phyloP scores from a whole-genome alignment of 2,888 invertebrate species.

The Griposia aprilina region DNA sequence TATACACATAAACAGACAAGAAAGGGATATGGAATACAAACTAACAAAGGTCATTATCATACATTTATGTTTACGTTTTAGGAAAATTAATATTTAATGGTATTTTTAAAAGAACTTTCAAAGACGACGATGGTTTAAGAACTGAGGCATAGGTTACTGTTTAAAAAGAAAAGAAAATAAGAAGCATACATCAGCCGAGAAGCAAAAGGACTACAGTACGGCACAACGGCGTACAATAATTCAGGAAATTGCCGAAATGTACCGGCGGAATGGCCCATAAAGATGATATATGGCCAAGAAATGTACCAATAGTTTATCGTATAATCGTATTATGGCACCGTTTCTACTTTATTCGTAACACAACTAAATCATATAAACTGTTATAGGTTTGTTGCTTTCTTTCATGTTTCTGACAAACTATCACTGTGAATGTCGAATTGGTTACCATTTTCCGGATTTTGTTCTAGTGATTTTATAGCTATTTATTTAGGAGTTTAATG shows the following conservation, averaged over 20 bases:
- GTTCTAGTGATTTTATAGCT: slow-evolving; percentile 6
- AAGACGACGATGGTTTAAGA: not conserved
- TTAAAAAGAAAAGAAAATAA: slow-evolving; percentile 47
- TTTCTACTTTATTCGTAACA: slow-evolving; percentile 57
- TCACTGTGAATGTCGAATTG: slow-evolving; percentile 18
- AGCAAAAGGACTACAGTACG: slow-evolving; percentile 48
- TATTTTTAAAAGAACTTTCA: not conserved
- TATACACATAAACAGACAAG: not conserved
- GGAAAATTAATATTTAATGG: not conserved
- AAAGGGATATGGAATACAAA: not conserved
- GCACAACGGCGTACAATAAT: slow-evolving; percentile 75
- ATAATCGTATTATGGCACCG: slow-evolving; percentile 73
- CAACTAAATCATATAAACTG: slow-evolving; percentile 58
- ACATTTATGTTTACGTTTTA: not conserved
- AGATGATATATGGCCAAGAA: slow-evolving; percentile 83
- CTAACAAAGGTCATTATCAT: too few relatives aligned
- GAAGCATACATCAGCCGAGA: slow-evolving; percentile 35
- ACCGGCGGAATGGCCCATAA: slow-evolving; percentile 86
- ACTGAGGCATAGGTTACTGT: not conserved
- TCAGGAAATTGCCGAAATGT: slow-evolving; percentile 86
- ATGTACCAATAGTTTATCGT: slow-evolving; percentile 85
- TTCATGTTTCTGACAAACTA: slow-evolving; percentile 32
- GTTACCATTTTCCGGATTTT: slow-evolving; percentile 10
- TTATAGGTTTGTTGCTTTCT: slow-evolving; percentile 43
- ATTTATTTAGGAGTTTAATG: not conserved